Percentiles rank a stretch among this genome's conserved stretches.
These are phyloP conservation scores for Chrosomus eos DNA, from an alignment of 2,797 vertebrate genomes.

Conservation along the genomic window DNA sequence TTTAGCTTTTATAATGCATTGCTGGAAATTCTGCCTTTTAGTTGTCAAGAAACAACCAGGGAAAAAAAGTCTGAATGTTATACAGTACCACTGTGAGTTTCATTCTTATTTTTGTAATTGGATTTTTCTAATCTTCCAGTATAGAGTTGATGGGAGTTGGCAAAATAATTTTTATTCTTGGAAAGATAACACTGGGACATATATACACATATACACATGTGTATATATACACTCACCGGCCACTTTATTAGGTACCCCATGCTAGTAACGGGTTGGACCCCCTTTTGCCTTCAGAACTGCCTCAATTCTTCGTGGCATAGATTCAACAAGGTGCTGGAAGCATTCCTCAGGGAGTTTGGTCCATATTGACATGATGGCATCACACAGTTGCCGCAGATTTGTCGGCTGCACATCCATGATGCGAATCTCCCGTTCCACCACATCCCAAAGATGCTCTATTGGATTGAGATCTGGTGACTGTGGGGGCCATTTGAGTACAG, in stretches of 20 bases:
- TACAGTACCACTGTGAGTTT: constrained; percentile 6
- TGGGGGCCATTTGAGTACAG: no score
- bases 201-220: no score
- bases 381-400: constrained; percentile 66
- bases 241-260: no score
- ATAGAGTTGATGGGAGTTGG: background rate
- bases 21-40: constrained; percentile 5
- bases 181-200: background rate
- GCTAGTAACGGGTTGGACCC: no score
- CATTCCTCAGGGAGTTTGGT: background rate
- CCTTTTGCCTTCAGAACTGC: background rate
- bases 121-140: constrained; percentile 12
- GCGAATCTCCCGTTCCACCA: constrained; percentile 61
- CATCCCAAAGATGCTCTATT: constrained; percentile 50
- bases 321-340: background rate
- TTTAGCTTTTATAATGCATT: constrained; percentile 1
- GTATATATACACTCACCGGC: no score
- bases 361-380: constrained; percentile 43
- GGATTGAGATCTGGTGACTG: no score
- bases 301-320: background rate
- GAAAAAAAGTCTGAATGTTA: background rate
- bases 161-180: background rate
- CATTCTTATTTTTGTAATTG: constrained; percentile 27
- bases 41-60: constrained; percentile 11
- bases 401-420: constrained; percentile 67